Evolutionary conservation across 2,888 invertebrate species (phyloP), one percentile per base, ranked within the genome.

Genomic region (Habroteleia sp.): DNA sequence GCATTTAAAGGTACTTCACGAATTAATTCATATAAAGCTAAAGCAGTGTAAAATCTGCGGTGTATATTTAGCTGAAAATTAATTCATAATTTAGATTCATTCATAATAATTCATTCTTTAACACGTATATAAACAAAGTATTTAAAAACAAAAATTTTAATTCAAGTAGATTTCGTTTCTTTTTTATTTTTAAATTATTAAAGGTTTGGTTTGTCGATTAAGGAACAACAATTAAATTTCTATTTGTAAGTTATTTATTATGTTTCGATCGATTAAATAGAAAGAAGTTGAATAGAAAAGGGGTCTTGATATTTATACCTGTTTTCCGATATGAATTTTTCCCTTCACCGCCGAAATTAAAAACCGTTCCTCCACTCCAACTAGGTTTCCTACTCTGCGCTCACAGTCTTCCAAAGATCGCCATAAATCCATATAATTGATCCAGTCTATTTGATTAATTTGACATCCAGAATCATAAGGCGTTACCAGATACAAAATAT

Each of bases 401-500:
- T 95, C 94, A 65, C 94, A 93, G 63, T 92, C 91, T 1, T 94
- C 91, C 14, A 98, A 89, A 50, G 92, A 91, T 82, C 95, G 95
- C 95, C 96, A 98, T 29, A 97, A 85, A 75, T 94, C 93, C 31
- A 97, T 89, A 82, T 93, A 93, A 78, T 92, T 91, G 84, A 95
- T 90, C 96, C 96, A 96, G 84, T 98, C 96, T 42, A 82, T 93
- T 91, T 65, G 92, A 91, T 91, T 94, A 92, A 91, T 81, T 80
- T 96, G 94, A 83, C 93, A 93, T 80, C 95, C 93, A 16, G 96
- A 93, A 87, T 95, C 96, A 76, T 96, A 94, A 0, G 99, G 99
- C 1, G 98, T 99, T 31, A 98, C 98, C 82, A 97, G 90, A 89
- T 98, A 99, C 42, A 99, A 93, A 31, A 98, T 92, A 89, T 99